Evolutionary conservation across 2,888 invertebrate genomes (phyloP), one percentile per base, ranked within the genome.

Genomic region (Drosophila pseudotalamancana): DNA sequence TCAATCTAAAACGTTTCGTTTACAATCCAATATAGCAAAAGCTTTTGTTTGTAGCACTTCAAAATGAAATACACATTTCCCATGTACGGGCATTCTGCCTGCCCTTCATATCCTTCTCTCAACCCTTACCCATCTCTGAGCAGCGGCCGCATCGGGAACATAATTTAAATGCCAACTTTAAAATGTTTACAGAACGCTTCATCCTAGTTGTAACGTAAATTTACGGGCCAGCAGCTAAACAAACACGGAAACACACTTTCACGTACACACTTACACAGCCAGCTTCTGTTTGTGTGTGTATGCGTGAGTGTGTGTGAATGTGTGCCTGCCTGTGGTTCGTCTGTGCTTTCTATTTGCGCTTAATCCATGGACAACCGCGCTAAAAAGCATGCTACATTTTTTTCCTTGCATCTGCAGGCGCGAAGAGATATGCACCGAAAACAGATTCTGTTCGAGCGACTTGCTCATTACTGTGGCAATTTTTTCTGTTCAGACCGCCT

Each of bases 151-250:
- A 63, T 31, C 31, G 43, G 64, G 56, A 75, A 63, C 74, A 87
- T 87, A 72, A 84, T 81, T 87, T 81, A 72, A 77, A 82, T 77
- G 75, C 72, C 66, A 79, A 88, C 84, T 85, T 85, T 84, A 84
- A 85, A 85, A 83, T 85, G 81, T 85, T 85, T 85, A 66, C 88
- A 73, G 64, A 87, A 71, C 72, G 79, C 83, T 83, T 85, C 76
- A 86, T 75, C 48, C 76, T 77, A 80, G 84, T 83, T 88, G 87
- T 87, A 81, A 83, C 86, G 79, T 68, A 66, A 87, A 85, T 78
- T 79, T 83, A 86, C 84, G 85, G 86, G 86, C 79, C 86, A 82
- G 80, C 65, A 76, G 70, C 80, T 76, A 83, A 72, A 65, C 78
- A 73, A 73, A 80, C 76, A 82, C 29, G 53, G 64, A 59, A 55